Percentiles rank a stretch among this genome's conserved stretches.
These are phyloP conservation scores for Schizothorax lantsangensis DNA, from an alignment of 2,797 vertebrate species.

Conservation along the genomic window DNA sequence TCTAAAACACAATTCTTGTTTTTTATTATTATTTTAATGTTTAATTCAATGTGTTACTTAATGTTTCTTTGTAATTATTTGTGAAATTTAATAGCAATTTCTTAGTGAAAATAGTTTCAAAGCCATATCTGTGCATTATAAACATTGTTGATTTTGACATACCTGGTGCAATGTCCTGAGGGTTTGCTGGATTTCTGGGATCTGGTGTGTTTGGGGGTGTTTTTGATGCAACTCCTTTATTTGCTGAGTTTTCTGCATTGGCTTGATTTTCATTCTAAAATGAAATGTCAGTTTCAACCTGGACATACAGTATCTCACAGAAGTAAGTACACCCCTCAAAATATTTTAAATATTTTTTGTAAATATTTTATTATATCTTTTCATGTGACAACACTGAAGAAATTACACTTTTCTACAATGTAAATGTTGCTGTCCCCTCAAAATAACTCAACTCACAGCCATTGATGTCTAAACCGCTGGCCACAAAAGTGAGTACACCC, in stretches of 20 bases:
- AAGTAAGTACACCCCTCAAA: too few species aligned
- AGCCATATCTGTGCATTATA: neutral
- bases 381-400: too few species aligned
- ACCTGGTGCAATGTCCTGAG: constrained; percentile 89
- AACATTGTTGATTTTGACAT: constrained; percentile 53
- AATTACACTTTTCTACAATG: too few species aligned
- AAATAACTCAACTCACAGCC: too few species aligned
- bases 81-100: neutral
- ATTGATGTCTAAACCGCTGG: too few species aligned
- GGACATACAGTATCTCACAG: neutral
- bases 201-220: constrained; percentile 85
- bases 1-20: neutral
- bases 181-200: constrained; percentile 79
- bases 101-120: neutral
- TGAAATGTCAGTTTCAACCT: constrained; percentile 13
- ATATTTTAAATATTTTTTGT: too few species aligned
- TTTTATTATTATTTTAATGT: neutral
- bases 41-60: neutral
- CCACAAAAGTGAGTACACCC: too few species aligned
- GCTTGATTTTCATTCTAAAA: constrained; percentile 74
- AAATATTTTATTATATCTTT: too few species aligned
- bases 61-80: neutral
- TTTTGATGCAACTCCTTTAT: constrained; percentile 75
- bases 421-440: too few species aligned
- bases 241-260: constrained; percentile 78